Evolutionary conservation across 2,113 vertebrate species (phyloP).

Genomic region (Hemichromis elongatus): DNA sequence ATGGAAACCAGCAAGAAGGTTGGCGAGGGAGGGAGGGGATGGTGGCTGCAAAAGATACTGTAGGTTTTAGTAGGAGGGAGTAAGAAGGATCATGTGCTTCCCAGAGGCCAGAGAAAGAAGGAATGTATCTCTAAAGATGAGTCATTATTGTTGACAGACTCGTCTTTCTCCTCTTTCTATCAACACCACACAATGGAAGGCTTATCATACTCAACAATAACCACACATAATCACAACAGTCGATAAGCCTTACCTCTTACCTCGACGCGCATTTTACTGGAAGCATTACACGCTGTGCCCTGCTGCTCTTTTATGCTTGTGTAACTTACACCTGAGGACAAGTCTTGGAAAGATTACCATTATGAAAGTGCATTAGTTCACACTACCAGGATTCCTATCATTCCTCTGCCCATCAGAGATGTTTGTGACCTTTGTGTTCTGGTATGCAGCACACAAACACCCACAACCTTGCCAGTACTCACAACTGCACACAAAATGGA

Average conservation of each 20-base stretch:
- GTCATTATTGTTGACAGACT: slow-evolving; percentile 59
- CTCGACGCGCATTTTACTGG: not conserved
- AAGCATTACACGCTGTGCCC: not conserved
- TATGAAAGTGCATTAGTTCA: not conserved
- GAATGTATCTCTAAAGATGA: slow-evolving; percentile 50
- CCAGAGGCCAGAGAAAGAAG: slow-evolving; percentile 38
- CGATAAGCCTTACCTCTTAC: not conserved
- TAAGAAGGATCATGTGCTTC: slow-evolving; percentile 57
- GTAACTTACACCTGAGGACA: not conserved
- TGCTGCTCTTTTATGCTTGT: not conserved
- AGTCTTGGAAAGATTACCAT: not conserved
- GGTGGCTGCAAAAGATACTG: slow-evolving; percentile 26
- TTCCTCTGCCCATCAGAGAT: slow-evolving; percentile 28
- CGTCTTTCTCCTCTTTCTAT: slow-evolving; percentile 31
- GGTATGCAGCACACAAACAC: slow-evolving; percentile 30
- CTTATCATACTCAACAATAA: slow-evolving; percentile 27
- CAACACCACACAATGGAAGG: slow-evolving; percentile 33
- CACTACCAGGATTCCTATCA: slow-evolving; percentile 35
- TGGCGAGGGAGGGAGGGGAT: not conserved
- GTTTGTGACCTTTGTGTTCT: slow-evolving; percentile 43
- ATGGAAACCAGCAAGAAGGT: slow-evolving; percentile 39
- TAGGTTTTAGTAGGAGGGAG: slow-evolving; percentile 37
- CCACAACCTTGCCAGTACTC: not conserved
- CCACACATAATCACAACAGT: slow-evolving; percentile 19
- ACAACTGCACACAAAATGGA: not conserved